Evolutionary conservation across 2,113 vertebrate species (phyloP).

Genomic region (Arenaria interpres): DNA sequence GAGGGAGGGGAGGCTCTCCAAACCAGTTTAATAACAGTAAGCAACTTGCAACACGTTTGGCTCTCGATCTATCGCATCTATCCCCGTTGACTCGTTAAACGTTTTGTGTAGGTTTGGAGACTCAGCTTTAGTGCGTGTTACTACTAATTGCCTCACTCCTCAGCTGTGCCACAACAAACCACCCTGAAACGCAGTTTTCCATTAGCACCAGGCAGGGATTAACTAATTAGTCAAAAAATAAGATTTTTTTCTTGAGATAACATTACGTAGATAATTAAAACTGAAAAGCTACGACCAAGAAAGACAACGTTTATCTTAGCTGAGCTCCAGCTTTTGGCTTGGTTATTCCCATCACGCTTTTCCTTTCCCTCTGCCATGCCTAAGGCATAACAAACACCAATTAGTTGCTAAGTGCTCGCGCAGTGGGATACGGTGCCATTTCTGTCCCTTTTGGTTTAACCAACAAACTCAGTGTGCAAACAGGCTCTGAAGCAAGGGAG

Average conservation of each 20-base stretch:
- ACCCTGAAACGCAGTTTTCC: neutral
- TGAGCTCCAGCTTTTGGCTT: neutral
- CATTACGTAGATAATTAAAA: slow-evolving; percentile 2
- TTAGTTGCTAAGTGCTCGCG: accelerated
- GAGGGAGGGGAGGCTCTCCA: neutral
- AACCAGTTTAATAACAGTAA: neutral
- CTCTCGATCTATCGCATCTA: neutral
- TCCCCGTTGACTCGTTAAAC: slow-evolving; percentile 53
- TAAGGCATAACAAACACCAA: neutral
- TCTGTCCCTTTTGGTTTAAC: neutral
- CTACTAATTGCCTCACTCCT: slow-evolving; percentile 54
- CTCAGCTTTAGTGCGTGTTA: slow-evolving; percentile 1
- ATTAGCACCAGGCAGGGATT: slow-evolving; percentile 6
- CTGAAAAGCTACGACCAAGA: neutral
- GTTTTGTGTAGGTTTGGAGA: slow-evolving; percentile 49
- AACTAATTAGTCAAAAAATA: slow-evolving; percentile 24
- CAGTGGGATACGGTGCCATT: accelerated
- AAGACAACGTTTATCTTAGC: neutral
- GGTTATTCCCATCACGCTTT: neutral
- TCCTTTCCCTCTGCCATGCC: neutral
- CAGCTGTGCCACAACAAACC: slow-evolving; percentile 42
- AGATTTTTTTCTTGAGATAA: neutral
- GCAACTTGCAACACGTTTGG: slow-evolving; percentile 24
- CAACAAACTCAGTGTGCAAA: neutral
- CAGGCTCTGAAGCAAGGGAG: too few relatives aligned